phyloP scores from a whole-genome alignment of 2,113 vertebrate species.

The Ptilorrhoa leucosticta region DNA sequence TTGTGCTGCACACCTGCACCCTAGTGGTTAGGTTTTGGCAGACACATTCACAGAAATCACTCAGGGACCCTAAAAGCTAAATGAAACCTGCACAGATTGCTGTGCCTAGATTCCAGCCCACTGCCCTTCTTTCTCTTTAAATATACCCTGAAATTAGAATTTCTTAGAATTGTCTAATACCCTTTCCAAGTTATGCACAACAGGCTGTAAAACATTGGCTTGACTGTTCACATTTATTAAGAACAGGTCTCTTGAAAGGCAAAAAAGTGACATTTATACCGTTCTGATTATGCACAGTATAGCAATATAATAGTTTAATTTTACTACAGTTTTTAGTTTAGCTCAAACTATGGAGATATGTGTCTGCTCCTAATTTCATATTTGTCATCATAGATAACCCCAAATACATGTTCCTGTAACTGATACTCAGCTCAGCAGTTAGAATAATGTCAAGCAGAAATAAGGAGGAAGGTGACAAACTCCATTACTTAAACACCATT shows the following conservation, averaged over 20 bases:
- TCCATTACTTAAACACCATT: not conserved
- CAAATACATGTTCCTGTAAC: not conserved
- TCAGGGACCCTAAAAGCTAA: not conserved
- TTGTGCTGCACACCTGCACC: conserved; percentile 46
- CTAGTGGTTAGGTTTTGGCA: conserved; percentile 41
- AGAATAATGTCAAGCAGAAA: not conserved
- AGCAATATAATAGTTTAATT: not conserved
- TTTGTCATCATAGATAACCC: not conserved
- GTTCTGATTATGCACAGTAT: not conserved
- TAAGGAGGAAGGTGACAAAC: not conserved
- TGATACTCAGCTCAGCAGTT: not conserved
- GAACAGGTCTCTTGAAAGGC: not conserved
- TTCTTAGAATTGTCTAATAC: not conserved
- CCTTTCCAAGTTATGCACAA: not conserved
- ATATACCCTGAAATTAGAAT: not conserved
- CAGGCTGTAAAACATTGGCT: not conserved
- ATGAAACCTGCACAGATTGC: not conserved
- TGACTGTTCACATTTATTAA: not conserved
- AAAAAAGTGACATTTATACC: not conserved
- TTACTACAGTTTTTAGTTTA: not conserved
- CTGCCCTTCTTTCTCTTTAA: not conserved
- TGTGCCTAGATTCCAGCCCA: not conserved
- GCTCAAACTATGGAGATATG: not conserved
- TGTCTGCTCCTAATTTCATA: not conserved
- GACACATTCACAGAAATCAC: not conserved